Evolutionary conservation across 2,113 vertebrate species (phyloP).

Genomic region (Glaucidium brasilianum): DNA sequence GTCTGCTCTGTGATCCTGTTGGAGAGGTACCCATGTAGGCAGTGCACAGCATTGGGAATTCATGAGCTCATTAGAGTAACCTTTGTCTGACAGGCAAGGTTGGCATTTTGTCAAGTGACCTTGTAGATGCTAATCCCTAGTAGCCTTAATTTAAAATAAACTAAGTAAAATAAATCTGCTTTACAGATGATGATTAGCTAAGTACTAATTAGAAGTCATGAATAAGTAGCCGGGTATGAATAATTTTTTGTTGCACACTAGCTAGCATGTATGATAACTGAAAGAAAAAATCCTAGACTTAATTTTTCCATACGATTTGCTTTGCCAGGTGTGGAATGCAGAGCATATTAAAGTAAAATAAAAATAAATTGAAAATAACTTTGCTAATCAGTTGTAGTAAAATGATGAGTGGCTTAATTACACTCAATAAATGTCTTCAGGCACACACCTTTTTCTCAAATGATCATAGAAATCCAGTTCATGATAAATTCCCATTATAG

Average conservation of each 20-base stretch:
- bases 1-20: slow-evolving; percentile 26
- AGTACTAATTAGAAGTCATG: slow-evolving; percentile 19
- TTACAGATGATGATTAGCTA: slow-evolving; percentile 17
- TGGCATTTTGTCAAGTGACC: slow-evolving; percentile 52
- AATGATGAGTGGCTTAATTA: background rate
- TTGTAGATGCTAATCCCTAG: slow-evolving; percentile 52
- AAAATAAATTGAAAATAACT: background rate
- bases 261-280: background rate
- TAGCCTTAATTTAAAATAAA: slow-evolving; percentile 64
- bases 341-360: background rate
- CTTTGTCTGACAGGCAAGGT: background rate
- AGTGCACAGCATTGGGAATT: background rate
- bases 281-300: background rate
- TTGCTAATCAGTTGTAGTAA: background rate
- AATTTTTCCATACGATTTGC: background rate
- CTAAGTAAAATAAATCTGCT: slow-evolving; percentile 33
- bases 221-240: background rate
- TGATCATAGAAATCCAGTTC: background rate
- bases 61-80: background rate
- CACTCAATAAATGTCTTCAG: background rate
- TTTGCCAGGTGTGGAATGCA: slow-evolving; percentile 1
- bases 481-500: background rate
- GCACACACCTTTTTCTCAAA: background rate
- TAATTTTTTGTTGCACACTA: background rate
- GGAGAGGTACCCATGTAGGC: slow-evolving; percentile 1